Percentiles rank a stretch among this genome's conserved stretches.
Evolutionary conservation across 2,797 vertebrate species (phyloP).

Genomic region (Cossypha caffra): DNA sequence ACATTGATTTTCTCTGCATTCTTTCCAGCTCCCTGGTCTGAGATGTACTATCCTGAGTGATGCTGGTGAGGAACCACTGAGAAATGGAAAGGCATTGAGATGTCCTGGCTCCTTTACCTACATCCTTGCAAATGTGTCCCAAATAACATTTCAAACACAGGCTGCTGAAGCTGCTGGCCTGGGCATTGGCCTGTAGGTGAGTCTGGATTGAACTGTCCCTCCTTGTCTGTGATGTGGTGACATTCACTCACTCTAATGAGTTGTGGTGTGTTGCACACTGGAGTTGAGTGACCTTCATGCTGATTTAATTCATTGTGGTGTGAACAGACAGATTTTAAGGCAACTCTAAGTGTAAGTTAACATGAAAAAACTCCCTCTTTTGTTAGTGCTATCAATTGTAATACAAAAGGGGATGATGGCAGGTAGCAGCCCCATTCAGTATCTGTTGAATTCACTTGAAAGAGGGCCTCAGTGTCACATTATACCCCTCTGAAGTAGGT

Average conservation of each 20-base stretch:
- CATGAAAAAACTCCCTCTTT: accelerated
- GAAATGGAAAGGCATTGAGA: background rate
- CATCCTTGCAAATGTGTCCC: background rate
- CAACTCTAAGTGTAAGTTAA: background rate
- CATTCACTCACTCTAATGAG: background rate
- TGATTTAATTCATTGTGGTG: background rate
- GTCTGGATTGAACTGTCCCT: background rate
- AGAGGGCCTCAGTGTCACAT: background rate
- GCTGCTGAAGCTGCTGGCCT: background rate
- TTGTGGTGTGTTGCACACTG: background rate
- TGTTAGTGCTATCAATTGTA: background rate
- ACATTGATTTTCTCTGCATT: background rate
- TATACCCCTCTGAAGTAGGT: background rate
- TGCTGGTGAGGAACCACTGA: background rate
- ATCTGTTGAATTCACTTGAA: background rate
- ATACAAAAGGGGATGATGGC: background rate
- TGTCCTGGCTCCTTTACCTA: background rate
- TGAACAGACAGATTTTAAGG: background rate
- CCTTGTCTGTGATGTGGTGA: background rate
- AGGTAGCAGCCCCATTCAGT: background rate
- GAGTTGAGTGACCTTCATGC: background rate
- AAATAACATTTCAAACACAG: background rate
- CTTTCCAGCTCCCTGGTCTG: background rate
- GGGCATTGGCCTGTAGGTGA: background rate
- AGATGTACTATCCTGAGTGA: background rate